Percentiles rank a stretch among this genome's conserved stretches.
Conservation (phyloP, 1,140 invertebrate species). For the Sminthurides bifidus region DNA sequence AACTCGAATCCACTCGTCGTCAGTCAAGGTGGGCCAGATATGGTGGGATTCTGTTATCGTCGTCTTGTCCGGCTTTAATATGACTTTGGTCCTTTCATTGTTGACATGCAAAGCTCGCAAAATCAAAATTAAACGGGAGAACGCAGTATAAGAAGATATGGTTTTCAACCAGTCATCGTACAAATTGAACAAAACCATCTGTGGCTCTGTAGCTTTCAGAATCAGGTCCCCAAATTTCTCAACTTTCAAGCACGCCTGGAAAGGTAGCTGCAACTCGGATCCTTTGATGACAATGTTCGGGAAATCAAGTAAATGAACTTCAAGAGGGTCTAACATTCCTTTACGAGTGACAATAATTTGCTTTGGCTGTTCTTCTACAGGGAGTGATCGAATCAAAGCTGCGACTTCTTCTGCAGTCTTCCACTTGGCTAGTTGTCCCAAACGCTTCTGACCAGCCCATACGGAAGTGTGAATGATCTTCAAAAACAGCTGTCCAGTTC, state of each 20-base stretch:
- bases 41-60: conserved; percentile 98
- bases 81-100: conserved; percentile 95
- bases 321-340: conserved; percentile 97
- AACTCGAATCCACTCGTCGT: conserved; percentile 99
- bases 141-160: conserved; percentile 90
- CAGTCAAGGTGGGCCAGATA: conserved; percentile 94
- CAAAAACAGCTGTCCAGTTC: conserved; percentile 97
- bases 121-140: conserved; percentile 94
- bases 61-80: conserved; percentile 96
- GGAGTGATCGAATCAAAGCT: conserved; percentile 93
- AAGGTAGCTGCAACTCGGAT: conserved; percentile 94
- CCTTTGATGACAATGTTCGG: conserved; percentile 99
- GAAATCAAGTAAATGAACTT: conserved; percentile 97
- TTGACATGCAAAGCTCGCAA: conserved; percentile 95
- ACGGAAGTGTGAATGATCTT: conserved; percentile 99
- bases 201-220: conserved; percentile 96
- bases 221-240: conserved; percentile 99
- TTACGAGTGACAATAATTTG: conserved; percentile 99
- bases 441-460: conserved; percentile 94
- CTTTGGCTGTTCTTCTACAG: conserved; percentile 98
- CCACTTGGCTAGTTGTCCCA: conserved; percentile 93
- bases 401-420: conserved; percentile 99
- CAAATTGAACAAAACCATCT: conserved; percentile 99
- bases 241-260: conserved; percentile 97
- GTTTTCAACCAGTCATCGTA: conserved; percentile 99